phyloP scores from a whole-genome alignment of 2,888 invertebrate species.

The Oligia latruncula region DNA sequence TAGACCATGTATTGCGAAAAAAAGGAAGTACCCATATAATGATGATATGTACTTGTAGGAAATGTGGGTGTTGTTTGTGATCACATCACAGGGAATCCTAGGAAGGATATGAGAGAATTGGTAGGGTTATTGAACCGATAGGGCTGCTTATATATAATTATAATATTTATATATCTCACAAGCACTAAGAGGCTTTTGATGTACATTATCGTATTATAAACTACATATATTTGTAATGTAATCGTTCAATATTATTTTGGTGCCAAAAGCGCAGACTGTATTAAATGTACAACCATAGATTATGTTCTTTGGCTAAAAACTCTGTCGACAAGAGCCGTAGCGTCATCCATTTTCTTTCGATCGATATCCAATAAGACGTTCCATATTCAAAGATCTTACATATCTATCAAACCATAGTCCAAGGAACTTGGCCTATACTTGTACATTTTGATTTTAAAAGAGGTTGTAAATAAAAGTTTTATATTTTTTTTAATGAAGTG shows the following conservation, averaged over 20 bases:
- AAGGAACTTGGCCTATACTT: conserved; percentile 39
- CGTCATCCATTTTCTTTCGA: conserved; percentile 20
- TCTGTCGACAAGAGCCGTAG: neutral
- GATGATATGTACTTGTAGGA: neutral
- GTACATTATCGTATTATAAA: conserved; percentile 59
- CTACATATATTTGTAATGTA: conserved; percentile 41
- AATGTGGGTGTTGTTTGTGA: neutral
- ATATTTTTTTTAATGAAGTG: conserved; percentile 53
- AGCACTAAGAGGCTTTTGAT: conserved; percentile 66
- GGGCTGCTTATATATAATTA: conserved; percentile 38
- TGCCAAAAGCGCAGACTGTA: conserved; percentile 74
- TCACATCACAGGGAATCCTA: neutral
- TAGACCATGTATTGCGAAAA: neutral
- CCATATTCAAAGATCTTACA: conserved; percentile 30
- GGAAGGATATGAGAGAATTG: conserved; percentile 22
- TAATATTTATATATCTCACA: conserved; percentile 22
- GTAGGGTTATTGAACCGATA: conserved; percentile 10
- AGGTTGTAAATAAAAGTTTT: conserved; percentile 61
- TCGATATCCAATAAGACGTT: conserved; percentile 20
- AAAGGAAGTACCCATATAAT: neutral
- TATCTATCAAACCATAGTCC: conserved; percentile 32
- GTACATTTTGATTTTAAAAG: conserved; percentile 35
- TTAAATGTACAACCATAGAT: conserved; percentile 43
- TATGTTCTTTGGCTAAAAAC: conserved; percentile 27
- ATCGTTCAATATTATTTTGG: conserved; percentile 68